Evolutionary conservation across 2,113 vertebrate species (phyloP), one percentile per base, ranked within the genome.

Genomic region (Lampris incognitus): DNA sequence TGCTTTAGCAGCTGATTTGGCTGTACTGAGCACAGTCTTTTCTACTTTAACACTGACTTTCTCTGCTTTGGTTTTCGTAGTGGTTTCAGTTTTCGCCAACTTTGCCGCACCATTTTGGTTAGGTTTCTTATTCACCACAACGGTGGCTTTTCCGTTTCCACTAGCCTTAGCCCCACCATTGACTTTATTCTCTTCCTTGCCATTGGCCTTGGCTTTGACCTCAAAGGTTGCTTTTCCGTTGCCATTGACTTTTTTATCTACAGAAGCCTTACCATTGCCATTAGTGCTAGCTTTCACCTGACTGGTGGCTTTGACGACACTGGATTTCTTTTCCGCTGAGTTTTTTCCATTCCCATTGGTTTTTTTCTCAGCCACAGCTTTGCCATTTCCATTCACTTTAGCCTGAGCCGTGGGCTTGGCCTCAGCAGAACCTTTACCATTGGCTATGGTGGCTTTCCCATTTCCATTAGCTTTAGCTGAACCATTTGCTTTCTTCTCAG

Each of bases 371-470:
- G 39, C 11, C 7, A 69, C 69, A 83, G 54, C 77, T 66, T 92
- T 95, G 69, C 72, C 90, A 84, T 87, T 89, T 5, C 72, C 89
- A 65, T 84, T 92, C 9, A 71, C 69, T 79, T 87, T 89, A 10
- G 84, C 72, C 68, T 87, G 82, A 57, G 83, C 78, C 69, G 91
- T 88, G 1, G 85, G 82, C 74, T 93, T 94, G 1, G 72, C 80
- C 66, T 11, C 83, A 52, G 75, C 46, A 49, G 71, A 3, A 72
- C 63, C 55, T 78, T 74, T 81, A 3, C 72, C 80, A 46, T 85
- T 88, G 0, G 84, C 52, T 50, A 50, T 62, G n/a, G 57, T 48
- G 42, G 66, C 39, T 52, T 86, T 91, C n/a, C 42, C 81, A 1
- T 80, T 82, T 5, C 64, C 56, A 24, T 73, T 88, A 39, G 48